phyloP scores from a whole-genome alignment of 2,113 vertebrate genomes.

The Nerophis ophidion region DNA sequence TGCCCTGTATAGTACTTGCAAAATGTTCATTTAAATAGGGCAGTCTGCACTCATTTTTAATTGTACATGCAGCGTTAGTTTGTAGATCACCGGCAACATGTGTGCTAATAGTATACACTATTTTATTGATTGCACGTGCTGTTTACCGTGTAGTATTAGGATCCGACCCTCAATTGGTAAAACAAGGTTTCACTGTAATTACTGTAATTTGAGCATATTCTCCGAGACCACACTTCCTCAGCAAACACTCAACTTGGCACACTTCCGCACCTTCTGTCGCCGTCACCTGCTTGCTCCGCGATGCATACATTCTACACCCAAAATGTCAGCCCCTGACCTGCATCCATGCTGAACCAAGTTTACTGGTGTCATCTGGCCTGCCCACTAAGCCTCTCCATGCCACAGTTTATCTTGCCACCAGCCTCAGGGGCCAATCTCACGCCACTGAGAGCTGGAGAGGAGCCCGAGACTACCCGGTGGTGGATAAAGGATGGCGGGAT shows the following conservation, averaged over 20 bases:
- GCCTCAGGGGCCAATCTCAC: slow-evolving; percentile 43
- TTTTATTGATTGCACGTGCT: too few relatives aligned
- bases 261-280: slow-evolving; percentile 35
- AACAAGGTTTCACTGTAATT: too few relatives aligned
- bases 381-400: slow-evolving; percentile 34
- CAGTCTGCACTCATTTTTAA: too few relatives aligned
- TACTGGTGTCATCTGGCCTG: slow-evolving; percentile 30
- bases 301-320: slow-evolving; percentile 30
- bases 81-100: too few relatives aligned
- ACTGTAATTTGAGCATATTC: slow-evolving; percentile 3
- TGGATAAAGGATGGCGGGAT: slow-evolving; percentile 26
- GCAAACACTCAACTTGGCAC: slow-evolving; percentile 39
- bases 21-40: too few relatives aligned
- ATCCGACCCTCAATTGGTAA: too few relatives aligned
- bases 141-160: too few relatives aligned
- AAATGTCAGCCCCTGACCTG: slow-evolving; percentile 42
- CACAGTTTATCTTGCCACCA: slow-evolving; percentile 44
- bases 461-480: slow-evolving; percentile 32
- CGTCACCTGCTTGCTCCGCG: slow-evolving; percentile 41
- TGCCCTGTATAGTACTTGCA: too few relatives aligned
- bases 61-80: too few relatives aligned
- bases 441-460: slow-evolving; percentile 35
- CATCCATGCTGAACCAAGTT: slow-evolving; percentile 12
- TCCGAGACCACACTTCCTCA: slow-evolving; percentile 17
- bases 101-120: too few relatives aligned